Base-by-base conservation (phyloP, 2,797 vertebrate genomes). In the Thunnus albacares region DNA sequence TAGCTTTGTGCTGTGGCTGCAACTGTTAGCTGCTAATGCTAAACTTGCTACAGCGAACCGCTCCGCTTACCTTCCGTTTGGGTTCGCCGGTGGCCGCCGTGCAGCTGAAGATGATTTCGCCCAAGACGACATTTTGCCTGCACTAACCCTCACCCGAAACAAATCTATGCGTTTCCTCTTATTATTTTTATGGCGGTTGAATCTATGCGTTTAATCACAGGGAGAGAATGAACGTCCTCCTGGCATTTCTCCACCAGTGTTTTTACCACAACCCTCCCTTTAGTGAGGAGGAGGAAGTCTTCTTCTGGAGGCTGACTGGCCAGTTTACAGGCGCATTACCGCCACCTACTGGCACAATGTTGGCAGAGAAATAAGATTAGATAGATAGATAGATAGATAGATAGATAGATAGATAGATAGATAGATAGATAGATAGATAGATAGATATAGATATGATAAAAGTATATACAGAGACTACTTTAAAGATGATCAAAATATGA, bases 11-110 rank as follows among this genome's bases (percentile, higher is more conserved):
- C 35, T 8, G 1, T 15, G 6, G 9, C 17, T 58, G 45, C 61
- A 74, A 63, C 56, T 61, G 58, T 43, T 84, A 80, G 75, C 81
- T 47, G 68, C 79, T 82, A 72, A 80, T 55, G 86, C 90, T 89
- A 85, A 62, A 15, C 14, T 4, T 12, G 60, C 59, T 52, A 18
- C 58, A 35, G n/a, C 7, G 20, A 71, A 22, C 13, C 26, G 0
- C 0, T 41, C 28, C 14, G 61, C 87, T 92, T 87, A 96, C 96
- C 96, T 96, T 88, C 95, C 95, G 43, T 93, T 95, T 3, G 91
- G 88, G 71, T 90, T 91, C 2, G 88, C 83, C 20, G 85, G 88
- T 38, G 89, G 83, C 71, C 92, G 85, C 77, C 94, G 93, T 65
- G 83, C 90, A 38, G 80, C 76, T 4, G 85, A 84, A 1, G 82